These are phyloP conservation scores for Athalia cordata DNA, from an alignment of 2,888 invertebrate species.

Conservation along the genomic window DNA sequence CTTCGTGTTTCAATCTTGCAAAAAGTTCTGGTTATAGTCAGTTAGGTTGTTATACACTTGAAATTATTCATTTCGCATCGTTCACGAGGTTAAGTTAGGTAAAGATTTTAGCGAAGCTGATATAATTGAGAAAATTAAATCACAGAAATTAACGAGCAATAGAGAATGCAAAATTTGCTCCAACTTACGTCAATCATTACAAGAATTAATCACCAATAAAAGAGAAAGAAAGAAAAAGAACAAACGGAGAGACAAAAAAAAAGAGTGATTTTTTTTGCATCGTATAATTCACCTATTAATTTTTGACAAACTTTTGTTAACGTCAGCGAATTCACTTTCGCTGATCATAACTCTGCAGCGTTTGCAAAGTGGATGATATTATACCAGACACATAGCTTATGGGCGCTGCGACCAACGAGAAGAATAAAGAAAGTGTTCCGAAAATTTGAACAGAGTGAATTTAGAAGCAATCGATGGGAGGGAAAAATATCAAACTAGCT, in stretches of 20 bases:
- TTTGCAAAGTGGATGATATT: background rate
- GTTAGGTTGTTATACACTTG: constrained; percentile 15
- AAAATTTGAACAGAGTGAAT: constrained; percentile 26
- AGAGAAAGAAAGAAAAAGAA: background rate
- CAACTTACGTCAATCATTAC: constrained; percentile 24
- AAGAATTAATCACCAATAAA: background rate
- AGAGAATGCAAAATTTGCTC: constrained; percentile 17
- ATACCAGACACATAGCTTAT: background rate
- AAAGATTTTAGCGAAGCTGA: background rate
- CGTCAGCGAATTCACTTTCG: background rate
- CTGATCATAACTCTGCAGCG: no score
- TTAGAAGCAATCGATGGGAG: constrained; percentile 35
- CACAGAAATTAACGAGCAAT: background rate
- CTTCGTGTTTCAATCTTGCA: constrained; percentile 32
- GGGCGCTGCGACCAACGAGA: background rate
- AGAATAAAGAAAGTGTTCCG: background rate
- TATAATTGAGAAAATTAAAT: constrained; percentile 15
- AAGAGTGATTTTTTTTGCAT: no score
- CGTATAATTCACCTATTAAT: background rate
- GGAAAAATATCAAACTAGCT: background rate
- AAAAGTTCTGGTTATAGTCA: background rate
- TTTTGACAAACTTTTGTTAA: background rate
- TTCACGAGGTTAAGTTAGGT: constrained; percentile 26
- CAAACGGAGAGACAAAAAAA: background rate
- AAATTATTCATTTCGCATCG: constrained; percentile 33